Base-by-base conservation (phyloP, 2,113 vertebrate species). In the Sakesphorus luctuosus region DNA sequence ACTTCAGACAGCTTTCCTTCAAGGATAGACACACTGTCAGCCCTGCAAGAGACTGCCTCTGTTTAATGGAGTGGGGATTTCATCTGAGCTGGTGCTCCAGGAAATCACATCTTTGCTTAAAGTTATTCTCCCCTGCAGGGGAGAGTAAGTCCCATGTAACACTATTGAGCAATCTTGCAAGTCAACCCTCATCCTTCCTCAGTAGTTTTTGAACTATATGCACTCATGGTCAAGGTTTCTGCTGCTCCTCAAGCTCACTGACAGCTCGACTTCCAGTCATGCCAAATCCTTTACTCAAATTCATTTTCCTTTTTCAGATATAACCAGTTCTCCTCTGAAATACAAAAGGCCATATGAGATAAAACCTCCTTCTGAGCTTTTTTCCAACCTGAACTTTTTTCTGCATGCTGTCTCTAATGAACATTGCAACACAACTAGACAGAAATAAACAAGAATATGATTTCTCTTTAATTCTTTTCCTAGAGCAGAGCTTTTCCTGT, bases 371-470 rank as follows among this genome's bases (percentile, higher is more conserved):
- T 46, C 31, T 29, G 13, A 43, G 29, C 7, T 53, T 67, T 83
- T 65, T 89, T 56, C 43, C 46, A 79, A 2, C 7, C 25, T 50
- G 25, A 61, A n/a, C 36, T 40, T 13, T 56, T 87, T 38, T 59
- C 15, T 46, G 35, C 0, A 2, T 8, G 24, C 19, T 38, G 2
- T 69, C 15, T 7, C 33, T 69, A 31, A 38, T 1, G 1, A 74
- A 19, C 2, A 2, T 35, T 65, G 21, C 33, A 56, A 56, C 29
- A 52, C 12, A 52, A 61, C 4, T 40, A 40, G 44, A 36, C 10
- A 72, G 31, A 35, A 89, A 53, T 5, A 79, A 82, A 75, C 6
- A 14, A 65, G 31, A 52, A 53, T 4, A 8, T 3, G 21, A n/a
- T 84, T 83, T 68, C 21, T 44, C 43, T 86, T 67, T 29, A 58